Conservation (phyloP, 2,888 invertebrate species). For the Polylopha cassiicola region DNA sequence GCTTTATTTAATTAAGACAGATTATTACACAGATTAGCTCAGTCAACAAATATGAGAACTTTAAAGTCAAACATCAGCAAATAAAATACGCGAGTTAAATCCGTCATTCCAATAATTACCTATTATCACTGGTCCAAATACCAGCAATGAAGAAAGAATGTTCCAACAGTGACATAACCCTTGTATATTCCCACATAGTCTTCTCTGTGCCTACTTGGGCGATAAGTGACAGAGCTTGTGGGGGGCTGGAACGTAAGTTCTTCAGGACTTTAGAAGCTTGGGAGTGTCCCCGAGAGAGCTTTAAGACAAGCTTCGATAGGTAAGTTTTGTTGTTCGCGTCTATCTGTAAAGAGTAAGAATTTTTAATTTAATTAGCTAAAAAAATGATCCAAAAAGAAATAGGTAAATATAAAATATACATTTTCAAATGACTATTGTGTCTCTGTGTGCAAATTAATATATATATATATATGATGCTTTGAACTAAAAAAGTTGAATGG, state of each 20-base stretch:
- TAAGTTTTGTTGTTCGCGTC: conserved; percentile 70
- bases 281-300: conserved; percentile 66
- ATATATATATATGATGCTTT: no score
- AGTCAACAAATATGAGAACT: no score
- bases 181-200: conserved; percentile 70
- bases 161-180: conserved; percentile 62
- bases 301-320: conserved; percentile 62
- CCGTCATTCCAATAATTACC: conserved; percentile 35
- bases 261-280: conserved; percentile 62
- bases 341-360: conserved; percentile 46
- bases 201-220: conserved; percentile 68
- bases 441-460: no score
- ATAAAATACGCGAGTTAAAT: background rate
- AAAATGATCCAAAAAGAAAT: background rate
- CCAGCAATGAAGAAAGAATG: conserved; percentile 69
- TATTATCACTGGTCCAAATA: conserved; percentile 63
- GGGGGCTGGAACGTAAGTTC: conserved; percentile 55
- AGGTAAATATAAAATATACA: no score
- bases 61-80: no score
- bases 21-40: no score
- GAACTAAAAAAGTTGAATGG: no score
- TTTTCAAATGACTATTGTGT: no score
- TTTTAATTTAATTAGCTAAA: background rate
- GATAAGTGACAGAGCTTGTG: conserved; percentile 61
- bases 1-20: no score